Base-by-base conservation (phyloP, 2,888 invertebrate species). In the Idaea dimidiata region DNA sequence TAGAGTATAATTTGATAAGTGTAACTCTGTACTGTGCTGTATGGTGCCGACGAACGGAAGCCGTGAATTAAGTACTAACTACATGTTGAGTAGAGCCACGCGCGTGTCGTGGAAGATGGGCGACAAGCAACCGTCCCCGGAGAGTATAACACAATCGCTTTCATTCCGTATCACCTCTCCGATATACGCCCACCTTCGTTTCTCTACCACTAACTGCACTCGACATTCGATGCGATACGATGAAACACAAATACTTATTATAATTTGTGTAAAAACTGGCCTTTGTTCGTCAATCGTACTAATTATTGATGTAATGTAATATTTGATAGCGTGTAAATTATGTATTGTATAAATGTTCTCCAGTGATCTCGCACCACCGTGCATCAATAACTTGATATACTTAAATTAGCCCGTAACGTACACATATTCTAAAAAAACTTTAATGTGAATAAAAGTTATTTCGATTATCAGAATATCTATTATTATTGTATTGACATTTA, bases 371-470 rank as follows among this genome's bases (percentile, higher is more conserved):
- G 89, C 79, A 78, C 79, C 88, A 86, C 89, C 87, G 88, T 88
- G 87, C 89, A 89, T 86, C 70, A 79, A 81, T 81, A 81, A 82
- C 79, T 78, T 83, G 80, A 80, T 84, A 83, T 74, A 76, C 60
- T 76, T 79, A 79, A 43, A 80, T 77, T 89, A 91, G 87, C 78
- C 79, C 76, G 79, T 87, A 86, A 88, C 77, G 79, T 86, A 89
- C 86, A 84, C 89, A 91, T 91, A 91, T 91, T 92, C 92, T 92
- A 91, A 92, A 91, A 84, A 89, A 83, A 79, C 62, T 77, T 84
- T 81, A 86, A 81, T 89, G 89, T 89, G 88, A 89, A 89, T 90
- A 91, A 88, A 89, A 85, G 87, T 89, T 90, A 87, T 85, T 89
- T 89, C 87, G 83, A 89, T 89, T 89, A 89, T 88, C 89, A 89